Percentiles rank a stretch among this genome's conserved stretches.
These are phyloP conservation scores for Bombus picipes DNA, from an alignment of 1,140 invertebrate species.

Conservation along the genomic window DNA sequence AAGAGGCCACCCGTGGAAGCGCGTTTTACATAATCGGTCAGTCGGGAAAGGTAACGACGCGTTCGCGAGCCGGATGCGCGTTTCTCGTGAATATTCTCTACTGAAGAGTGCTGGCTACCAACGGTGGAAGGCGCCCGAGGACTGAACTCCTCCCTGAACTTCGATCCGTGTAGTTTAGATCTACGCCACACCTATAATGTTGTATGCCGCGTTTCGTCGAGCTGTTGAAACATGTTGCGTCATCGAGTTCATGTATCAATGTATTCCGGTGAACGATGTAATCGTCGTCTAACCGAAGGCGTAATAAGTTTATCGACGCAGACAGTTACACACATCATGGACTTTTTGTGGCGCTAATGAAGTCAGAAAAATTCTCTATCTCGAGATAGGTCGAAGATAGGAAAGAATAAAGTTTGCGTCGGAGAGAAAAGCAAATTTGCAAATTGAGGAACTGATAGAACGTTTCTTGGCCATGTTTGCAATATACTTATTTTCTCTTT, in stretches of 20 bases:
- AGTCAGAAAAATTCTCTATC: background rate
- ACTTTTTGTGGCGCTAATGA: no score
- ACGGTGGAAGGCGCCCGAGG: background rate
- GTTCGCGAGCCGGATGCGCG: constrained; percentile 55
- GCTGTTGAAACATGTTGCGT: constrained; percentile 8
- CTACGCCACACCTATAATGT: constrained; percentile 28
- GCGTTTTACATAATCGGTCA: constrained; percentile 68
- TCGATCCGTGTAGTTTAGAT: constrained; percentile 26
- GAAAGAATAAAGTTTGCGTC: background rate
- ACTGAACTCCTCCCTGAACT: background rate
- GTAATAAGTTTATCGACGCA: background rate
- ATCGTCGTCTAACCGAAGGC: constrained; percentile 7
- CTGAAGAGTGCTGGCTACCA: background rate
- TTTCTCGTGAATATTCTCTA: constrained; percentile 37
- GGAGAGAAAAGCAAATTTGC: background rate
- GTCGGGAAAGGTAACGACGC: constrained; percentile 51
- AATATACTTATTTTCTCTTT: no score
- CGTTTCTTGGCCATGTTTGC: no score
- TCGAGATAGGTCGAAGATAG: background rate
- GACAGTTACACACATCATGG: no score
- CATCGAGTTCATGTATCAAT: background rate
- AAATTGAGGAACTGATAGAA: no score
- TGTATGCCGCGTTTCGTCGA: constrained; percentile 8
- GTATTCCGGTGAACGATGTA: constrained; percentile 24
- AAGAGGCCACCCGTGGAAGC: constrained; percentile 66